Evolutionary conservation across 1,140 invertebrate species (phyloP).

Genomic region (Ylistrum balloti): DNA sequence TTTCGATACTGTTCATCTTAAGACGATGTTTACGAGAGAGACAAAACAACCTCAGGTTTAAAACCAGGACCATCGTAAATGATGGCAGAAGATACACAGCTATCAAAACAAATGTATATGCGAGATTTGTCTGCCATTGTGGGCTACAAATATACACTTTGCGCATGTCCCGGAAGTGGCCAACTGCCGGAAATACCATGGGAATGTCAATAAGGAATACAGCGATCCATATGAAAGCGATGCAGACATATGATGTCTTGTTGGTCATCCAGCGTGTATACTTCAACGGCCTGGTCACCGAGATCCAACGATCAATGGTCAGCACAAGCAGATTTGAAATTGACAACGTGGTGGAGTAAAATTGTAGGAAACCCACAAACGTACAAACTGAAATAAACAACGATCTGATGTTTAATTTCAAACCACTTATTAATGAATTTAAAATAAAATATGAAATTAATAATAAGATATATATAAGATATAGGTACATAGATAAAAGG

Average conservation of each 20-base stretch:
- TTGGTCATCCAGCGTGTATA: neutral
- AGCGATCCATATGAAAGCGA: neutral
- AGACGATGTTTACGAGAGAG: neutral
- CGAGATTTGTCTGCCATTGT: neutral
- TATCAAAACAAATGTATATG: neutral
- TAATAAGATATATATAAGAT: too few species aligned
- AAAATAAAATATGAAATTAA: too few species aligned
- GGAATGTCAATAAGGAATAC: constrained; percentile 15
- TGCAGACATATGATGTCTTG: neutral
- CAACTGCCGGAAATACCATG: constrained; percentile 1
- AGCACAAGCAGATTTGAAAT: neutral
- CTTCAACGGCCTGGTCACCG: neutral
- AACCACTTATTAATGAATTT: too few species aligned
- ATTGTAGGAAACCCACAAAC: neutral
- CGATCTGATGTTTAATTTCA: neutral
- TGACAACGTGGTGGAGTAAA: neutral
- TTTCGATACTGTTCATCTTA: neutral
- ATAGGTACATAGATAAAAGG: too few species aligned
- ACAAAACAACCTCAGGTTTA: neutral
- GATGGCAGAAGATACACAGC: neutral
- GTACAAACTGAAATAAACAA: neutral
- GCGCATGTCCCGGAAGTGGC: constrained; percentile 10
- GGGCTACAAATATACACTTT: constrained; percentile 8
- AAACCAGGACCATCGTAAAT: neutral
- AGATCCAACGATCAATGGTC: constrained; percentile 27